These are phyloP conservation scores for Procambarus virginalis DNA, from an alignment of 1,140 invertebrate species.

Conservation along the genomic window DNA sequence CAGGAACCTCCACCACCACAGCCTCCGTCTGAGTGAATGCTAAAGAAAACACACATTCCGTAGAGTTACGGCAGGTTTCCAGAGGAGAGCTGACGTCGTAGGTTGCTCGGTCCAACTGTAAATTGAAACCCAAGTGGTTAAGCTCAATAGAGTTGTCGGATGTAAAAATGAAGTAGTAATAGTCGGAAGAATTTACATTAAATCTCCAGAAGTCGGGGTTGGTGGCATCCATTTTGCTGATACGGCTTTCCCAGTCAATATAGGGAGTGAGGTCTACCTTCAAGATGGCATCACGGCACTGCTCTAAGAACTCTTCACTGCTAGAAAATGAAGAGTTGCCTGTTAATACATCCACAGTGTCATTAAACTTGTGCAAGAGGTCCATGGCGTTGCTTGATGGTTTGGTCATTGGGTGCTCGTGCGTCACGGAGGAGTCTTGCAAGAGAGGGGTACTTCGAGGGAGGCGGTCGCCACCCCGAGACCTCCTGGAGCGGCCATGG, in stretches of 20 bases:
- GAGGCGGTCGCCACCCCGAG: background rate
- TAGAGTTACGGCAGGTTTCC: conserved; percentile 52
- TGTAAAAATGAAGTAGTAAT: conserved; percentile 68
- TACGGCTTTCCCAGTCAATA: conserved; percentile 35
- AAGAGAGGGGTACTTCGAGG: background rate
- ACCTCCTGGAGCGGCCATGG: background rate
- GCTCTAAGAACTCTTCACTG: conserved; percentile 65
- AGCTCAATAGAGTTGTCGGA: conserved; percentile 63
- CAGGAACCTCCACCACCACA: conserved; percentile 64
- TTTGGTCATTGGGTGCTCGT: background rate
- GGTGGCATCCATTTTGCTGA: background rate
- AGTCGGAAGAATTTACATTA: conserved; percentile 51
- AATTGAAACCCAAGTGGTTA: conserved; percentile 51
- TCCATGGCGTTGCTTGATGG: conserved; percentile 11
- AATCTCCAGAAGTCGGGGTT: conserved; percentile 26
- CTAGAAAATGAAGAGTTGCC: conserved; percentile 63
- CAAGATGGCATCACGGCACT: conserved; percentile 56
- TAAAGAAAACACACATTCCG: conserved; percentile 63
- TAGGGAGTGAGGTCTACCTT: conserved; percentile 47
- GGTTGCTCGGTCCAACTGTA: conserved; percentile 50
- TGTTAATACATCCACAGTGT: conserved; percentile 49
- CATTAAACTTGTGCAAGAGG: conserved; percentile 45
- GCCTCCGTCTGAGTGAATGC: conserved; percentile 61
- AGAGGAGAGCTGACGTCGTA: conserved; percentile 51
- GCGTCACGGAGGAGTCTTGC: background rate